These are phyloP conservation scores for Aethina tumida DNA, from an alignment of 1,140 invertebrate genomes.

Conservation along the genomic window DNA sequence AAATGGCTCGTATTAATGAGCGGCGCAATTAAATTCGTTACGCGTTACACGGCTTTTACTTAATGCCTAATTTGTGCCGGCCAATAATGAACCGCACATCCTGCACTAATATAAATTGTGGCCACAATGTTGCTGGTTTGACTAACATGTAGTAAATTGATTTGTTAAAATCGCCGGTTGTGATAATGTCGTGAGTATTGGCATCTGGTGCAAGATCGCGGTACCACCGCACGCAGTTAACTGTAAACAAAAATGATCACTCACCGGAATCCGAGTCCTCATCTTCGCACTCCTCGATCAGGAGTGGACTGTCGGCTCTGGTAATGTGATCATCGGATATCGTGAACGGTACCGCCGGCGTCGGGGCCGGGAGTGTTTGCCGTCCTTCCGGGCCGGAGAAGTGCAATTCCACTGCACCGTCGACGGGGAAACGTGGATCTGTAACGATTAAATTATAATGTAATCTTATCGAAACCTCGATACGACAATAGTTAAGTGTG, in stretches of 20 bases:
- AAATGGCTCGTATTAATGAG: no score
- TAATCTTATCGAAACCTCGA: neutral
- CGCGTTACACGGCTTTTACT: no score
- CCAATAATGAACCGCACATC: no score
- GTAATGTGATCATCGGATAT: conserved; percentile 56
- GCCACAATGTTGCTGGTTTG: no score
- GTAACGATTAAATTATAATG: conserved; percentile 14
- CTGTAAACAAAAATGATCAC: conserved; percentile 5
- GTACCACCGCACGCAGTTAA: conserved; percentile 1
- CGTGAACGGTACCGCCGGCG: conserved; percentile 55
- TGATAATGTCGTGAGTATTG: no score
- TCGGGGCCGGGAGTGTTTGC: conserved; percentile 56
- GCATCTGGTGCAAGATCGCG: neutral
- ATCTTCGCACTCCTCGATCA: conserved; percentile 43
- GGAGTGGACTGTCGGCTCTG: conserved; percentile 75
- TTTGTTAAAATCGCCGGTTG: conserved; percentile 3
- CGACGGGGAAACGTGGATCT: conserved; percentile 59
- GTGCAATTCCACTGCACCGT: conserved; percentile 75
- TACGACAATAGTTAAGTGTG: no score
- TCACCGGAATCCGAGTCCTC: conserved; percentile 36
- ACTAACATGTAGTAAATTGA: neutral
- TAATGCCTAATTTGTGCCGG: no score
- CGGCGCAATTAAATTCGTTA: no score
- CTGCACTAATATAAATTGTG: no score
- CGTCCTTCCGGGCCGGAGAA: conserved; percentile 55